phyloP scores from a whole-genome alignment of 2,113 vertebrate species.

The Chaetodon auriga region DNA sequence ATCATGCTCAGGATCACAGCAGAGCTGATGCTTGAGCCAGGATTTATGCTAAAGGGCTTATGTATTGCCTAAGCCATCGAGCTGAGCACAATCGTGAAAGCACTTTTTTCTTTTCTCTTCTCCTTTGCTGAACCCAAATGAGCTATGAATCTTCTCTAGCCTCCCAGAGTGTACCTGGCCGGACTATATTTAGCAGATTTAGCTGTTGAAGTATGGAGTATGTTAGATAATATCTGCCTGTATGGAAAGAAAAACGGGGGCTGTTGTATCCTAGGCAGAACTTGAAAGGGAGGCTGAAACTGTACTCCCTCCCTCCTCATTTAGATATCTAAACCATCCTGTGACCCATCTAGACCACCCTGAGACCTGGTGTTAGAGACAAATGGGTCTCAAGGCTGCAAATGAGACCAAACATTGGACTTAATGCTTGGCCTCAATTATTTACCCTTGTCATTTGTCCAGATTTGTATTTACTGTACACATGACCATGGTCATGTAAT shows the following conservation, averaged over 20 bases:
- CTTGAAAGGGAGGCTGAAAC: not conserved
- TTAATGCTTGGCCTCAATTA: not conserved
- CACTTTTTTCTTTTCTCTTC: slow-evolving; percentile 2
- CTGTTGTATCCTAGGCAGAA: not conserved
- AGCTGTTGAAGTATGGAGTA: not conserved
- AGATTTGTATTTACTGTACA: not conserved
- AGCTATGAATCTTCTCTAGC: slow-evolving; percentile 2
- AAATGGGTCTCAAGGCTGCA: not conserved
- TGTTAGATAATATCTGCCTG: slow-evolving; percentile 4
- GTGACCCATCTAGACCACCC: not conserved
- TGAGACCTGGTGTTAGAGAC: not conserved
- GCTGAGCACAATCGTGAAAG: not conserved
- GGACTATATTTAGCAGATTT: not conserved
- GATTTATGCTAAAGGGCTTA: slow-evolving; percentile 4
- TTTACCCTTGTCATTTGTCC: not conserved
- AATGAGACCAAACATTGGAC: not conserved
- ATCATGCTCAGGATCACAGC: slow-evolving; percentile 23
- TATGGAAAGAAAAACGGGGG: not conserved
- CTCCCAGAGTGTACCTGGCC: not conserved
- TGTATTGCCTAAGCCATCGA: not conserved
- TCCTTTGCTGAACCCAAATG: slow-evolving; percentile 5
- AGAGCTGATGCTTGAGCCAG: slow-evolving; percentile 19
- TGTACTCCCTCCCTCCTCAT: not conserved
- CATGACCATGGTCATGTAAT: not conserved
- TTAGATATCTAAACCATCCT: not conserved